Percentiles rank a stretch among this genome's conserved stretches.
phyloP scores from a whole-genome alignment of 1,140 invertebrate genomes.

The Sinella curviseta region DNA sequence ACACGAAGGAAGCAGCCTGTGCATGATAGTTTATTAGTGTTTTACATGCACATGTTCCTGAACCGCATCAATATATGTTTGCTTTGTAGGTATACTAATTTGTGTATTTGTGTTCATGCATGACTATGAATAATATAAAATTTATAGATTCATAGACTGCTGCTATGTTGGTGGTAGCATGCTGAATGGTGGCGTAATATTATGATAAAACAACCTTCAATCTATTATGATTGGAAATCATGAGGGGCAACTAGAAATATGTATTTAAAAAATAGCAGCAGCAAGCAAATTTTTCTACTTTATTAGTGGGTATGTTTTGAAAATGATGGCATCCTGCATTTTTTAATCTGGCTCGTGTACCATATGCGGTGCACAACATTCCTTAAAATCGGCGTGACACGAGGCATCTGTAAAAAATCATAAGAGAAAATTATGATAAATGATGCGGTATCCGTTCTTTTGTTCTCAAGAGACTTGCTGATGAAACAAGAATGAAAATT shows the following conservation, averaged over 20 bases:
- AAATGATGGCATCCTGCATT: background rate
- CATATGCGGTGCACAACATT: background rate
- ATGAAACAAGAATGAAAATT: background rate
- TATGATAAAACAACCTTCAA: no score
- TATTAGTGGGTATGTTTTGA: background rate
- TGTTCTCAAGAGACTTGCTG: background rate
- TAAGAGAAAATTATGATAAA: slow-evolving; percentile 20
- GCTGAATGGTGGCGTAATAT: no score
- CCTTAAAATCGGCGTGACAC: slow-evolving; percentile 12
- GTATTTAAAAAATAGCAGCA: no score
- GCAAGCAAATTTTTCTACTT: no score
- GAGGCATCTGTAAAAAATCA: background rate
- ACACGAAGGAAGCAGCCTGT: background rate
- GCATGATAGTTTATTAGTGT: background rate
- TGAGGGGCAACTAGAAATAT: background rate
- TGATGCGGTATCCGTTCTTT: slow-evolving; percentile 8
- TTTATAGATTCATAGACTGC: no score
- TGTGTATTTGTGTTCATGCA: no score
- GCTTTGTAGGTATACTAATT: background rate
- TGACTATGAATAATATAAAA: no score
- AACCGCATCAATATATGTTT: background rate
- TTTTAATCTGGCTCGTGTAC: slow-evolving; percentile 2
- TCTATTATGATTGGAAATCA: no score
- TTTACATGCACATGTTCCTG: background rate
- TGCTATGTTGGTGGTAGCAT: no score